Conservation (phyloP, 2,797 vertebrate genomes). For the Sebastes cheni region DNA sequence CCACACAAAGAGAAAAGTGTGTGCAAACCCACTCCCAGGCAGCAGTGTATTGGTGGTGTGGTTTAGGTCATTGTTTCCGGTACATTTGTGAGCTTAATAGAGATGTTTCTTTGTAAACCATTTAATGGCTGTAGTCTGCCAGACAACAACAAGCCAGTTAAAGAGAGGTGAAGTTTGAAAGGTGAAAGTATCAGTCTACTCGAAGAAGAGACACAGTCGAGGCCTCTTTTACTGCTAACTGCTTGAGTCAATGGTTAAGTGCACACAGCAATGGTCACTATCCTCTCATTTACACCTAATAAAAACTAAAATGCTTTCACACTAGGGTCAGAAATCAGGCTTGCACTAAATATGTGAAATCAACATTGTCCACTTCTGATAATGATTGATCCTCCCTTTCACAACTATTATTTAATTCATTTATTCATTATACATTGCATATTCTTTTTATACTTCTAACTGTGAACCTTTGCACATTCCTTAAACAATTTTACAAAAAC, state of each 20-base stretch:
- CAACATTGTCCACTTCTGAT: neutral
- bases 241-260: neutral
- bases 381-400: neutral
- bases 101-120: conserved; percentile 14
- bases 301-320: neutral
- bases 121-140: neutral
- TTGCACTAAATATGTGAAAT: neutral
- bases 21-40: neutral
- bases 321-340: neutral
- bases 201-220: neutral
- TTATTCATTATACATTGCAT: neutral
- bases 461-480: too few relatives aligned
- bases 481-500: too few relatives aligned
- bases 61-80: conserved; percentile 15
- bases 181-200: neutral
- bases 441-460: too few relatives aligned
- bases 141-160: neutral
- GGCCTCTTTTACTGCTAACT: neutral
- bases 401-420: neutral
- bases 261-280: neutral
- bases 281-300: neutral
- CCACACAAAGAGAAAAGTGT: neutral
- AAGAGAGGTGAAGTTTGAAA: neutral
- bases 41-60: conserved; percentile 19
- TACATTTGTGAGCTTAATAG: conserved; percentile 4